Percentiles rank a stretch among this genome's conserved stretches.
Conservation (phyloP, 2,888 invertebrate species). For the Sialis lutaria region DNA sequence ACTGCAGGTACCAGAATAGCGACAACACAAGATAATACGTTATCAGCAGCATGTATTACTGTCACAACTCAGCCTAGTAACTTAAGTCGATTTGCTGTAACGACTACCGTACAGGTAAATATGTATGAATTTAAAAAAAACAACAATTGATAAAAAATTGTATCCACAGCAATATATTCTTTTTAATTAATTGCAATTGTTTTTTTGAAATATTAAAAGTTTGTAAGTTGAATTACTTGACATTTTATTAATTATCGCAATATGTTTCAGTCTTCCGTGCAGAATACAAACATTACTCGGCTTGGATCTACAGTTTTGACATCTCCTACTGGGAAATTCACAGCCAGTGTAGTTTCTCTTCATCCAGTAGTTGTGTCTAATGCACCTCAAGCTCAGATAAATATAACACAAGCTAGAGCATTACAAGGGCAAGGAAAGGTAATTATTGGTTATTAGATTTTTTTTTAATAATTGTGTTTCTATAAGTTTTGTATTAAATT, state of each 20-base stretch:
- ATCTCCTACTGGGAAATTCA: constrained; percentile 6
- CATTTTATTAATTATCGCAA: not conserved
- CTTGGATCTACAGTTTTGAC: constrained; percentile 4
- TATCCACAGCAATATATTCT: not conserved
- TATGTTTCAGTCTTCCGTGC: constrained; percentile 1
- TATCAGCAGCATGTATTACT: constrained; percentile 16
- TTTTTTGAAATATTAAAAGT: not conserved
- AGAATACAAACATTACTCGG: constrained; percentile 6
- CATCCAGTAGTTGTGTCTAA: constrained; percentile 9
- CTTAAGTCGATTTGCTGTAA: constrained; percentile 14
- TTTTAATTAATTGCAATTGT: not conserved
- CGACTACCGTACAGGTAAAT: constrained; percentile 4
- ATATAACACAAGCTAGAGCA: constrained; percentile 1
- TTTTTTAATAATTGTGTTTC: not conserved
- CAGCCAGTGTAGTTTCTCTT: constrained; percentile 7
- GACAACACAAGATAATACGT: constrained; percentile 15
- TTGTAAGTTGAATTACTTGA: not conserved
- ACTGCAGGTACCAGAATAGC: constrained; percentile 20
- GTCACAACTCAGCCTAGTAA: constrained; percentile 19
- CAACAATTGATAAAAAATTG: not conserved
- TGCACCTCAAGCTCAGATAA: constrained; percentile 4
- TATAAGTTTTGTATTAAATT: not conserved
- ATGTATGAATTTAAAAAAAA: constrained; percentile 14
- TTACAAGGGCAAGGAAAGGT: constrained; percentile 5
- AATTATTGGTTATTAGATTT: not conserved